Percentiles rank a stretch among this genome's conserved stretches.
phyloP scores from a whole-genome alignment of 2,113 vertebrate genomes.

The Pterocles gutturalis region DNA sequence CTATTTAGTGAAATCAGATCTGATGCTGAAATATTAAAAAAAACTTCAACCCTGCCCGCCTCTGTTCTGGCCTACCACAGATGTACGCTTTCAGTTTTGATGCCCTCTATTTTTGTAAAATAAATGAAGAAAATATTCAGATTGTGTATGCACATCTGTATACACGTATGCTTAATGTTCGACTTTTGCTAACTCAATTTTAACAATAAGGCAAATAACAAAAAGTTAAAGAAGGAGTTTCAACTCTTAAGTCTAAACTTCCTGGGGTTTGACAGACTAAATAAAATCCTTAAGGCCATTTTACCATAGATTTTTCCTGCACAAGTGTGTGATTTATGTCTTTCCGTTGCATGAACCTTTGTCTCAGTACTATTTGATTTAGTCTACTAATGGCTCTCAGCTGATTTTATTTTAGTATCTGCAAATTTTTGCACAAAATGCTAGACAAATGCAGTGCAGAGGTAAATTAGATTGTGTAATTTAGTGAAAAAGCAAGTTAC shows the following conservation, averaged over 20 bases:
- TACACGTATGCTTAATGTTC: background rate
- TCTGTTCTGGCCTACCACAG: background rate
- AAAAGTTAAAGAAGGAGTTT: background rate
- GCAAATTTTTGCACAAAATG: conserved; percentile 23
- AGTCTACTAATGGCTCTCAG: background rate
- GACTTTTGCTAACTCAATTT: background rate
- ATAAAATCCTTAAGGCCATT: conserved; percentile 45
- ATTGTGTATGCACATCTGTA: background rate
- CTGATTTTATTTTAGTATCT: conserved; percentile 61
- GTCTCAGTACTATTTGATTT: conserved; percentile 36
- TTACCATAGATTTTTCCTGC: background rate
- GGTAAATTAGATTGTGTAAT: background rate
- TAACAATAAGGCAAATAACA: background rate
- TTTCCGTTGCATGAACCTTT: conserved; percentile 40
- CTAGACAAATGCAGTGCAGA: background rate
- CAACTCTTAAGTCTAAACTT: background rate
- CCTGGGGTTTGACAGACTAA: conserved; percentile 20
- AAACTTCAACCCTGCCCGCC: background rate
- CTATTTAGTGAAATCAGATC: background rate
- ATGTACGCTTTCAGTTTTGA: background rate
- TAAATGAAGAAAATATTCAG: background rate
- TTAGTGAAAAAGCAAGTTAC: background rate
- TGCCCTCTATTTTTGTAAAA: background rate
- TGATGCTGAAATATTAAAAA: background rate
- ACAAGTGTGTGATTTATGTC: background rate